Base-by-base conservation (phyloP, 2,113 vertebrate genomes). In the human region DNA sequence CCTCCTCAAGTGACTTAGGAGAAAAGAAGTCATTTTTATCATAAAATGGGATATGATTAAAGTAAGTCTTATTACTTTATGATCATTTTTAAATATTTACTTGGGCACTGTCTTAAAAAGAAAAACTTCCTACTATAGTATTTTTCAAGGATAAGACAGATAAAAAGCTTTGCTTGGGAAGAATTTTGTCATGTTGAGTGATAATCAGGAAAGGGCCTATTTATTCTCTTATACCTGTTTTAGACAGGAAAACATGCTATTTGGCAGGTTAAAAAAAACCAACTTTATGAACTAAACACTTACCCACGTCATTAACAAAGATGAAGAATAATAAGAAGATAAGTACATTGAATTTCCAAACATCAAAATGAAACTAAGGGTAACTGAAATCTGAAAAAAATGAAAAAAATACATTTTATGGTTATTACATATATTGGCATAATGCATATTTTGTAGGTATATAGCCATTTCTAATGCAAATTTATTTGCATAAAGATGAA, bases 301-400 rank as follows among this genome's bases (percentile, higher is more conserved):
- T 98, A 99, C 99, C 99, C 99, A 99, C 72, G 99, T 99, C 98
- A 99, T 99, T 96, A 99, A 90, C 95, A 99, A 99, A 17, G 99
- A 99, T 57, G 99, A 99, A 98, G 99, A 99, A 94, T 99, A 99
- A 97, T 99, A 99, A 45, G 99, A 99, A 10, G 99, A 99, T 98
- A 99, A 98, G 93, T 99, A 99, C 99, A 99, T 99, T 76, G 99
- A 98, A 97, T 99, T 99, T 23, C 99, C 99, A 80, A 99, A 99
- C 99, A 99, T 99, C 97, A 99, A 98, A 96, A 99, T 45, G 80
- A 99, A 99, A 98, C 99, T 99, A 93, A 99, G 96, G 5, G 98
- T 86, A 75, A 99, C 99, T 17, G 99, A 99, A 61, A 99, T 90
- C 99, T 99, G 98, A 80, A 98, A 98, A 90, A 95, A 87, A 66